These are phyloP conservation scores for Terrapene triunguis DNA, from an alignment of 2,113 vertebrate genomes.

Conservation along the genomic window DNA sequence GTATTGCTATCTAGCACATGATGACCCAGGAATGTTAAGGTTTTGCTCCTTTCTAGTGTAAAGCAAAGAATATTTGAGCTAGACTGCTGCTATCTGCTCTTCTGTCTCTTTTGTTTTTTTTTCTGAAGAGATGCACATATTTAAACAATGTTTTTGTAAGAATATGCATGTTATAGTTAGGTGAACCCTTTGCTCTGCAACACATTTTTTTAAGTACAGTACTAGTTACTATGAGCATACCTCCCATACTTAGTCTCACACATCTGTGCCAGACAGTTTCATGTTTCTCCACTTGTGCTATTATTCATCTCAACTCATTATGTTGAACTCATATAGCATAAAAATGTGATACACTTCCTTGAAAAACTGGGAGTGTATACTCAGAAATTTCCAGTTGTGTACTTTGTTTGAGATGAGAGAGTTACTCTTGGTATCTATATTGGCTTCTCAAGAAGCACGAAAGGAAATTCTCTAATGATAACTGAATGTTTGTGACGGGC, in stretches of 20 bases:
- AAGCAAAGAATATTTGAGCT: not conserved
- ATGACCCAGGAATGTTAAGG: not conserved
- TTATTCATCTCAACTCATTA: constrained; percentile 65
- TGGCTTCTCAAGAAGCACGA: constrained; percentile 60
- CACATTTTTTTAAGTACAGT: not conserved
- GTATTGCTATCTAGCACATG: not conserved
- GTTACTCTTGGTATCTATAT: constrained; percentile 29
- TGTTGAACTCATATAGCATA: constrained; percentile 37
- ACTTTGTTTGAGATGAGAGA: constrained; percentile 61
- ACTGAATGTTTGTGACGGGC: constrained; percentile 59
- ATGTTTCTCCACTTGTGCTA: constrained; percentile 1
- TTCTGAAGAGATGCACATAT: not conserved
- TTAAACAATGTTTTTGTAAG: not conserved
- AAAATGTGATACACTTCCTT: constrained; percentile 50
- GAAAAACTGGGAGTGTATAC: constrained; percentile 39
- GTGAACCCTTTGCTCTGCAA: not conserved
- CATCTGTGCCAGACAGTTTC: not conserved
- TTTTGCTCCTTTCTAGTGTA: not conserved
- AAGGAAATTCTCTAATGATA: constrained; percentile 68
- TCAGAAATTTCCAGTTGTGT: constrained; percentile 20
- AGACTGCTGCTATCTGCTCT: not conserved
- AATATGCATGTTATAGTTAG: not conserved
- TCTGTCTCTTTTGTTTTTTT: constrained; percentile 5
- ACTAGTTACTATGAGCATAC: not conserved
- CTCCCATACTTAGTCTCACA: constrained; percentile 9